These are phyloP conservation scores for Hypomecis punctinalis DNA, from an alignment of 2,888 invertebrate genomes.

Conservation along the genomic window DNA sequence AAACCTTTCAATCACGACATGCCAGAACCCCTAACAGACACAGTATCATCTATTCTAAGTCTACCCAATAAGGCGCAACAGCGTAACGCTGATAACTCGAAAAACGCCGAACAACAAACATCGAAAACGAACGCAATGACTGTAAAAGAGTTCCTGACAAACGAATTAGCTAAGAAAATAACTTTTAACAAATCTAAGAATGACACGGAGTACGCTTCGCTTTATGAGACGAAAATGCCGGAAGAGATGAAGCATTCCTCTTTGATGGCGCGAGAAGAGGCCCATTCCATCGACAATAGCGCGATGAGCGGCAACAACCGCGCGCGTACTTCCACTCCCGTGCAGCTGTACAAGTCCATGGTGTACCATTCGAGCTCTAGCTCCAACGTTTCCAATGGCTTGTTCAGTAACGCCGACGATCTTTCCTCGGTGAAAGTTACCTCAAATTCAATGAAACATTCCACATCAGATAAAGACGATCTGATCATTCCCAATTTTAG, in stretches of 20 bases:
- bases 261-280: slow-evolving; percentile 52
- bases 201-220: slow-evolving; percentile 70
- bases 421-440: slow-evolving; percentile 83
- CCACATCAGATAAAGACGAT: slow-evolving; percentile 79
- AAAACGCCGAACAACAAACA: slow-evolving; percentile 71
- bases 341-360: slow-evolving; percentile 77
- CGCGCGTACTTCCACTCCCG: slow-evolving; percentile 86
- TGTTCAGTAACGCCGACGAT: slow-evolving; percentile 83
- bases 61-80: slow-evolving; percentile 50
- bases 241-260: slow-evolving; percentile 67
- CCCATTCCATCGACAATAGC: slow-evolving; percentile 60
- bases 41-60: slow-evolving; percentile 60
- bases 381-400: slow-evolving; percentile 76
- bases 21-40: slow-evolving; percentile 63
- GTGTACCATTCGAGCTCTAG: slow-evolving; percentile 78
- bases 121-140: slow-evolving; percentile 72
- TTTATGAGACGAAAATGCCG: slow-evolving; percentile 77
- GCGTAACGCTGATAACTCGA: slow-evolving; percentile 53
- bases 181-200: slow-evolving; percentile 71
- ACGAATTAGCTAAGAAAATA: slow-evolving; percentile 75
- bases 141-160: slow-evolving; percentile 79
- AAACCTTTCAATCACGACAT: slow-evolving; percentile 64
- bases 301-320: slow-evolving; percentile 59
- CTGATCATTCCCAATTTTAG: slow-evolving; percentile 80
- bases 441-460: slow-evolving; percentile 74